Base-by-base conservation (phyloP, 2,888 invertebrate genomes). In the Notodonta dromedarius region DNA sequence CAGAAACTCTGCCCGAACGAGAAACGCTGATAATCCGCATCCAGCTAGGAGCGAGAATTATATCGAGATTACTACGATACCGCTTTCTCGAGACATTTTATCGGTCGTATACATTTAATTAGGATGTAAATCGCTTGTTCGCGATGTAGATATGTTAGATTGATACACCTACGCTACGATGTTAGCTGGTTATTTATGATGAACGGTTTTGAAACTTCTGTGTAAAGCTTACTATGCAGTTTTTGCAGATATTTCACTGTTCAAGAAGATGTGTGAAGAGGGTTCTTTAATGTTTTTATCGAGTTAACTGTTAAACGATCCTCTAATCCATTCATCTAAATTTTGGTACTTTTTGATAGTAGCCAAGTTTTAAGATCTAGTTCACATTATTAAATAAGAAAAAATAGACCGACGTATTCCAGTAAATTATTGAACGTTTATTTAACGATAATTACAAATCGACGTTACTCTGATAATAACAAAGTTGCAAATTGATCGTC, bases 11-110 rank as follows among this genome's bases (percentile, higher is more conserved):
- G 85, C 85, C 84, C 86, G 85, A 75, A 85, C 85, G 86, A 88
- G 89, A 91, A 91, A 83, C 85, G 92, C 93, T 93, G 93, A 92
- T 92, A 92, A 91, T 91, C 92, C 91, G 87, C 83, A 89, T 87
- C 83, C 76, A 82, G 85, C 85, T 84, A 82, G 82, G 84, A 84
- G 91, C 87, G 93, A 88, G 91, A 92, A 92, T 93, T 90, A 91
- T 84, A 88, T 87, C 82, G 86, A 89, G 90, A 90, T 90, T 87
- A 89, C 91, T 83, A 81, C 80, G 82, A 84, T 84, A 83, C 80
- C 73, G 73, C 74, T 76, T 70, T 78, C 74, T 76, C 69, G 75
- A 80, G 83, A 83, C 83, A 77, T 84, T 88, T 89, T 89, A 88
- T 86, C 83, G 79, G 79, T 71, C 74, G 65, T 69, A 73, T 65